phyloP scores from a whole-genome alignment of 2,113 vertebrate species.

The Mustela lutreola region DNA sequence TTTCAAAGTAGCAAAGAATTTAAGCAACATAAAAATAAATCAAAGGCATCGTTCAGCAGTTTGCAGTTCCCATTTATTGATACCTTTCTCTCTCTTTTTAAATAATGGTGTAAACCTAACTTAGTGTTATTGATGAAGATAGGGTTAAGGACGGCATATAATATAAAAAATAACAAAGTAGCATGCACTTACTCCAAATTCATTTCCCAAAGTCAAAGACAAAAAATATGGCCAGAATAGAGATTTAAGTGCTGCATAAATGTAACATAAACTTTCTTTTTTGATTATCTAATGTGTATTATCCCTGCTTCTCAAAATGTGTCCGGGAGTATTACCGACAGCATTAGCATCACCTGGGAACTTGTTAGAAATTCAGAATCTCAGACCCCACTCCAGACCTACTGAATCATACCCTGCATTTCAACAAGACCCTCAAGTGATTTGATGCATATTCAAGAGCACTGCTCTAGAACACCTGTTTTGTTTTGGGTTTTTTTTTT shows the following conservation, averaged over 20 bases:
- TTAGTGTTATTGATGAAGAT: neutral
- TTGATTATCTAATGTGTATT: neutral
- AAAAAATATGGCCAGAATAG: neutral
- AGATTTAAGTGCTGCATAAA: neutral
- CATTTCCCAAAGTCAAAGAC: neutral
- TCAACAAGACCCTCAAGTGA: neutral
- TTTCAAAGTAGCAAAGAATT: neutral
- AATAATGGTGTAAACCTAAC: neutral
- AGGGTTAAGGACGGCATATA: neutral
- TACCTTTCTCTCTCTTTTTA: neutral
- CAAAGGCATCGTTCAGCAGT: neutral
- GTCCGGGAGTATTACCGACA: neutral
- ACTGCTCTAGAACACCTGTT: neutral
- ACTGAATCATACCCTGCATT: neutral
- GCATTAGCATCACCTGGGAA: neutral
- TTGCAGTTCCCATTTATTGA: neutral
- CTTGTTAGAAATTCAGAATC: neutral
- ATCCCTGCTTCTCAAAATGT: neutral
- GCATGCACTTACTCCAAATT: neutral
- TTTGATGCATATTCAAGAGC: neutral
- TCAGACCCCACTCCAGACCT: neutral
- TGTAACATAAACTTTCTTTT: neutral
- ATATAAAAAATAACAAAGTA: neutral
- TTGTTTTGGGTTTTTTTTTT: too few species aligned
- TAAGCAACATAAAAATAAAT: slow-evolving; percentile 12